Evolutionary conservation across 2,888 invertebrate genomes (phyloP).

Genomic region (Branchellion lobata): DNA sequence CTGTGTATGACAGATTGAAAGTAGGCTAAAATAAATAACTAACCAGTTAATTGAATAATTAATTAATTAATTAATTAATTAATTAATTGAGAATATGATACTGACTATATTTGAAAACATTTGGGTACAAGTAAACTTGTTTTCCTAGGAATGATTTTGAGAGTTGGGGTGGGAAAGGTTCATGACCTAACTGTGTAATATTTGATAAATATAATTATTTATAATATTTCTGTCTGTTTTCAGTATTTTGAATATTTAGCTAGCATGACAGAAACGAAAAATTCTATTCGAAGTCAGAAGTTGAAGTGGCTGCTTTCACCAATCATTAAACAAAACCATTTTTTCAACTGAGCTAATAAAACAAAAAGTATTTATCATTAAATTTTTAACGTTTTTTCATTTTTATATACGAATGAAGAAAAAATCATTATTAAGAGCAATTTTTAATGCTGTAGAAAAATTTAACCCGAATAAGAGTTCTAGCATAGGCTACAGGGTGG

Average conservation of each 20-base stretch:
- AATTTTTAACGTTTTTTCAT: neutral
- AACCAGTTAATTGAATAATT: neutral
- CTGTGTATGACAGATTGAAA: slow-evolving; percentile 13
- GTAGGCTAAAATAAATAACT: neutral
- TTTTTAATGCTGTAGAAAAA: neutral
- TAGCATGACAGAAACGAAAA: no score
- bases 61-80: neutral
- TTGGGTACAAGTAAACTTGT: slow-evolving; percentile 40
- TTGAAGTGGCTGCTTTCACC: no score
- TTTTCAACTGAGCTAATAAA: no score
- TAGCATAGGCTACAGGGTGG: slow-evolving; percentile 43
- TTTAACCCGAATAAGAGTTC: slow-evolving; percentile 39
- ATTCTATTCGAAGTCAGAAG: no score
- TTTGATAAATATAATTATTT: neutral
- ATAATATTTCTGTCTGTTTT: no score
- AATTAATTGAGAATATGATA: neutral
- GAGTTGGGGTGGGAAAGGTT: slow-evolving; percentile 39
- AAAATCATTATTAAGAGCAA: no score
- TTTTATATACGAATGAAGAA: neutral
- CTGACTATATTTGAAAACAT: slow-evolving; percentile 42
- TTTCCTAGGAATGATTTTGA: slow-evolving; percentile 23
- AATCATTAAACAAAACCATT: no score
- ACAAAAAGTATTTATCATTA: slow-evolving; percentile 1
- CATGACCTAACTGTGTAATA: slow-evolving; percentile 42
- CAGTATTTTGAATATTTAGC: no score